phyloP scores from a whole-genome alignment of 2,888 invertebrate genomes.

The Ophion slaviceki region DNA sequence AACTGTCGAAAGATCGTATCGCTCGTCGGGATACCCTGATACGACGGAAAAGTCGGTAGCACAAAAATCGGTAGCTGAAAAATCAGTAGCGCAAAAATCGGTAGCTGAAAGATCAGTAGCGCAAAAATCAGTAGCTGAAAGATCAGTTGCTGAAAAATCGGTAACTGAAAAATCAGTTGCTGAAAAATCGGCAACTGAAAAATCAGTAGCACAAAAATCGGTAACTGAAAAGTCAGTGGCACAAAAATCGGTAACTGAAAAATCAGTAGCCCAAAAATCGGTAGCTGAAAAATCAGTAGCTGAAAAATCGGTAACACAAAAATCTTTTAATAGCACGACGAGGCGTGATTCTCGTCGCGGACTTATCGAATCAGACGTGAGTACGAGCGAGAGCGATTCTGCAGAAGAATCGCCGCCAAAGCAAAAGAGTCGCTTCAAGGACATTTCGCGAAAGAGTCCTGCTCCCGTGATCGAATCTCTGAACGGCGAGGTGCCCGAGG shows the following conservation, averaged over 20 bases:
- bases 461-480: neutral
- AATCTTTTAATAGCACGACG: too few species aligned
- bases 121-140: too few species aligned
- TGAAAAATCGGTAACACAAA: too few species aligned
- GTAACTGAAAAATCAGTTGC: too few species aligned
- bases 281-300: too few species aligned
- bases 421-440: too few species aligned
- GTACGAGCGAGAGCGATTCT: neutral
- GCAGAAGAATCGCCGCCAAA: too few species aligned
- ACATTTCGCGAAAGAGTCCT: neutral
- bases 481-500: neutral
- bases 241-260: neutral
- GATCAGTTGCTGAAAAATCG: too few species aligned
- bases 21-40: neutral
- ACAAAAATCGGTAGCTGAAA: neutral
- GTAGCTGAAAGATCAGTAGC: neutral
- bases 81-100: neutral
- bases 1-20: neutral
- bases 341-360: too few species aligned
- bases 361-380: neutral
- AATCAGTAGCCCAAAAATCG: neutral
- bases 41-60: neutral
- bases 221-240: neutral
- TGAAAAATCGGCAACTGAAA: too few species aligned
- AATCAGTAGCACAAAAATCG: too few species aligned